These are phyloP conservation scores for Gymnodraco acuticeps DNA, from an alignment of 2,797 vertebrate genomes.

Conservation along the genomic window DNA sequence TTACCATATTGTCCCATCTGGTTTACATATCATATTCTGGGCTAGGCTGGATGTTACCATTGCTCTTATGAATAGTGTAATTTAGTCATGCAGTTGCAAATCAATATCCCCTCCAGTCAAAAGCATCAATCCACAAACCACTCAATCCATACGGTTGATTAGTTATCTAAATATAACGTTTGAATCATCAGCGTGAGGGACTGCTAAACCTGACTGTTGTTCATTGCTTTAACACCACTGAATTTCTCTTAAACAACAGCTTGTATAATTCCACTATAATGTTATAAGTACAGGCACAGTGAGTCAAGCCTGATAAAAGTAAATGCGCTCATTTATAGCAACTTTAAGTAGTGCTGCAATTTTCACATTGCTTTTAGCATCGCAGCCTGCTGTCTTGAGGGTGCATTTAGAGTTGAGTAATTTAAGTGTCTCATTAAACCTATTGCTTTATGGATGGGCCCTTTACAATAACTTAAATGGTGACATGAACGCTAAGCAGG, in stretches of 20 bases:
- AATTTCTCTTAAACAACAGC: constrained; percentile 31
- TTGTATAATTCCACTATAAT: constrained; percentile 34
- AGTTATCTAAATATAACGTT: constrained; percentile 33
- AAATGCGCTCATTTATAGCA: constrained; percentile 56
- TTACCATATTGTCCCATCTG: constrained; percentile 51
- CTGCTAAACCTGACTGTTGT: constrained; percentile 19
- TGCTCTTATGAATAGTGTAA: constrained; percentile 47
- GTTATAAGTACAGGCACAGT: constrained; percentile 29
- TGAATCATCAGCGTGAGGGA: constrained; percentile 15
- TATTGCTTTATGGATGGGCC: constrained; percentile 51
- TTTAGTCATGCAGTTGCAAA: constrained; percentile 45
- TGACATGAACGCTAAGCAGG: constrained; percentile 57
- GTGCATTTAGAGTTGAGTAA: constrained; percentile 53
- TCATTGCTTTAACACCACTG: constrained; percentile 27
- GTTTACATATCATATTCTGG: constrained; percentile 47
- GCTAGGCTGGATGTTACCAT: constrained; percentile 37
- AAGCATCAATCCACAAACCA: constrained; percentile 34
- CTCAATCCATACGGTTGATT: constrained; percentile 46
- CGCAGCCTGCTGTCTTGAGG: constrained; percentile 41
- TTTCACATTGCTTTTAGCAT: constrained; percentile 42
- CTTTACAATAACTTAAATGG: constrained; percentile 49
- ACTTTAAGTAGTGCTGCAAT: constrained; percentile 33
- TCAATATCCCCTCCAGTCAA: constrained; percentile 38
- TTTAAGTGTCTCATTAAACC: constrained; percentile 60
- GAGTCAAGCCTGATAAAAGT: constrained; percentile 54